phyloP scores from a whole-genome alignment of 1,140 invertebrate species.

The Drosophila aff. region DNA sequence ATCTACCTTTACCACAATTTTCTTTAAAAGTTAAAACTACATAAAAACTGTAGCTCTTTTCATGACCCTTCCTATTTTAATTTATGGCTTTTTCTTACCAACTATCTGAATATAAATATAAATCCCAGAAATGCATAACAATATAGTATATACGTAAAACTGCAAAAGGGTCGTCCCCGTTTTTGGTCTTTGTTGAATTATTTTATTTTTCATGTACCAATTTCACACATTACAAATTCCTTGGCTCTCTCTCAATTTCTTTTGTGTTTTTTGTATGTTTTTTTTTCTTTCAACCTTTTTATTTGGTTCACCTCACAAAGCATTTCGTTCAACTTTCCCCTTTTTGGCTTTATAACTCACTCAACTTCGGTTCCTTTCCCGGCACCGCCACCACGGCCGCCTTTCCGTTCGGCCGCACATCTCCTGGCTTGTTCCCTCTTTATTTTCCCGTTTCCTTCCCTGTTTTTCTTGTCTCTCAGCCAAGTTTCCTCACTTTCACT shows the following conservation, averaged over 20 bases:
- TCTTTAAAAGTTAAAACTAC: too few species aligned
- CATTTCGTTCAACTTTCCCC: constrained; percentile 39
- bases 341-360: constrained; percentile 54
- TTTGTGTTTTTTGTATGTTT: constrained; percentile 15
- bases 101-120: constrained; percentile 10
- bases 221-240: constrained; percentile 28
- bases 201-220: constrained; percentile 11
- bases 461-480: background rate
- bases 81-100: background rate
- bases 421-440: constrained; percentile 1
- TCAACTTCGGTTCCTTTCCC: constrained; percentile 21
- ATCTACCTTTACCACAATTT: background rate
- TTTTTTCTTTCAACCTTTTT: constrained; percentile 24
- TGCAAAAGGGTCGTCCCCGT: background rate
- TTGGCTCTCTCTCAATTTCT: constrained; percentile 12
- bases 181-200: constrained; percentile 12
- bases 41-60: background rate
- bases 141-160: background rate
- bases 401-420: constrained; percentile 22
- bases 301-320: constrained; percentile 39
- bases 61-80: background rate
- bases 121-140: background rate
- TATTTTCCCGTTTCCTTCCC: background rate
- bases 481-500: constrained; percentile 23
- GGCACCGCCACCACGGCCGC: background rate